Percentiles rank a stretch among this genome's conserved stretches.
Conservation (phyloP, 1,140 invertebrate species). For the Ridgeia piscesae region DNA sequence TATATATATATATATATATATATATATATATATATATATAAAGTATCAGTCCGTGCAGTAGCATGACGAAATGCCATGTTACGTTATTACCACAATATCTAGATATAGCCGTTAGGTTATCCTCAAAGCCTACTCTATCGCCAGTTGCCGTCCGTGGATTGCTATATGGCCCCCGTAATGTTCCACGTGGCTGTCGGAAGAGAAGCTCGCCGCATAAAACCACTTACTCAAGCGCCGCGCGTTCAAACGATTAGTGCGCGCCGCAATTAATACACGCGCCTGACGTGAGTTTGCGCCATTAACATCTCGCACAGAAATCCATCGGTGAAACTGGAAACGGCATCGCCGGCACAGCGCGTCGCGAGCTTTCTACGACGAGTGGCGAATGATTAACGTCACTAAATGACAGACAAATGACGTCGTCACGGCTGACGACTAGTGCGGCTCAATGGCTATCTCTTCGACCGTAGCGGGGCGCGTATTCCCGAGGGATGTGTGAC, state of each 20-base stretch:
- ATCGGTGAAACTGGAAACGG: neutral
- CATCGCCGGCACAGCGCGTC: neutral
- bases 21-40: no score
- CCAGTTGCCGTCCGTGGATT: neutral
- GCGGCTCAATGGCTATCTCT: neutral
- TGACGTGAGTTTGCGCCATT: neutral
- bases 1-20: no score
- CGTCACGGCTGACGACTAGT: neutral
- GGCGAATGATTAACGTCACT: neutral
- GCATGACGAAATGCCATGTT: neutral
- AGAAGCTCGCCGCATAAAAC: neutral
- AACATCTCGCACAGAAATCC: neutral
- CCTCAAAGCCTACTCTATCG: neutral
- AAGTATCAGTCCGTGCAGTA: neutral
- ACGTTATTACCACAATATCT: neutral
- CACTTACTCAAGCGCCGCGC: neutral
- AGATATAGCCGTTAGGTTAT: neutral
- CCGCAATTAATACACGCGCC: neutral
- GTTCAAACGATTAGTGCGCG: neutral
- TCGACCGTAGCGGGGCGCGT: neutral
- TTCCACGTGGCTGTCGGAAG: neutral
- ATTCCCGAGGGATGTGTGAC: neutral
- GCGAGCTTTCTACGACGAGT: neutral
- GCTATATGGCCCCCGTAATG: neutral
- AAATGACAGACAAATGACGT: neutral